Evolutionary conservation across 1,140 invertebrate species (phyloP).

Genomic region (Microplitis mediator): DNA sequence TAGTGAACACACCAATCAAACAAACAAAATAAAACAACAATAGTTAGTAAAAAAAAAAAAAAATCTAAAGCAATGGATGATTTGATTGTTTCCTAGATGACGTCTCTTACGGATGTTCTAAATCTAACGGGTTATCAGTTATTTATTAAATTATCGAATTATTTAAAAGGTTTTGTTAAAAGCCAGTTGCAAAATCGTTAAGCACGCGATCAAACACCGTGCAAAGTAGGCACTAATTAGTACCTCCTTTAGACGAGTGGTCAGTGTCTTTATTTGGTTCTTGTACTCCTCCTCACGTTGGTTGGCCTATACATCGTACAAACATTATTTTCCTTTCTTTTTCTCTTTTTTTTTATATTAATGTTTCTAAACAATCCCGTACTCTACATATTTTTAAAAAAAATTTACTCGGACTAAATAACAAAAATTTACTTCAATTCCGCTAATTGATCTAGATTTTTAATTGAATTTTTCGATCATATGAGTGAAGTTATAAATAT

Average conservation of each 20-base stretch:
- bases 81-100: neutral
- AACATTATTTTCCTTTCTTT: neutral
- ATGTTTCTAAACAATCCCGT: too few species aligned
- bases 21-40: conserved; percentile 46
- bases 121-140: too few species aligned
- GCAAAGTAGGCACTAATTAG: conserved; percentile 55
- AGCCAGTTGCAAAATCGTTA: conserved; percentile 28
- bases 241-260: conserved; percentile 99
- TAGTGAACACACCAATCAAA: conserved; percentile 43
- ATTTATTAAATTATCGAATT: too few species aligned
- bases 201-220: conserved; percentile 37
- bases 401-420: neutral
- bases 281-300: conserved; percentile 99
- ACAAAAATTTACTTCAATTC: neutral
- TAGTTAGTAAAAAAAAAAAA: conserved; percentile 34
- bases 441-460: neutral
- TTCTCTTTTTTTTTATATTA: too few species aligned
- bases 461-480: neutral
- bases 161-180: neutral
- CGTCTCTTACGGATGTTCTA: too few species aligned
- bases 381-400: too few species aligned
- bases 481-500: neutral
- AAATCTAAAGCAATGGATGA: neutral
- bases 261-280: conserved; percentile 99
- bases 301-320: conserved; percentile 79